These are phyloP conservation scores for Rallus limicola DNA, from an alignment of 2,113 vertebrate genomes.

Conservation along the genomic window DNA sequence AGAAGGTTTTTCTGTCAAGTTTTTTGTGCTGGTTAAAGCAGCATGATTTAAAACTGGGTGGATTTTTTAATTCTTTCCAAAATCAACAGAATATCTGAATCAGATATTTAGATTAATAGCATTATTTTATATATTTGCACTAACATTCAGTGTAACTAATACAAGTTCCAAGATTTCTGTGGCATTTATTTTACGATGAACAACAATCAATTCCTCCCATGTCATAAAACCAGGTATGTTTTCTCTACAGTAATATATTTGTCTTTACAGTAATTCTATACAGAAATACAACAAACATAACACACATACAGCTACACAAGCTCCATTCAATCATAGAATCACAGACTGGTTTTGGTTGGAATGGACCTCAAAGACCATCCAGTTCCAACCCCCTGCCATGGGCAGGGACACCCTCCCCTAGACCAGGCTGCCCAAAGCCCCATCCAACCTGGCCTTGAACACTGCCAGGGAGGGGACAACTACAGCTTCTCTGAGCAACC, in stretches of 20 bases:
- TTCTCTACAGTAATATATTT: neutral
- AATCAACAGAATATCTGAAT: neutral
- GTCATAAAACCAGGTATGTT: neutral
- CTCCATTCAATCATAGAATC: neutral
- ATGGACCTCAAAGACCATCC: too few species aligned
- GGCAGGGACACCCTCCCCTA: too few species aligned
- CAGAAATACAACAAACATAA: neutral
- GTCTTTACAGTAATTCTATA: neutral
- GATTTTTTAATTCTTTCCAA: neutral
- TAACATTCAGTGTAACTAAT: neutral
- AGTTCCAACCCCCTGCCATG: too few species aligned
- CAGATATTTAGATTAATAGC: neutral
- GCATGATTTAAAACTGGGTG: neutral
- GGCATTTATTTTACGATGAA: neutral
- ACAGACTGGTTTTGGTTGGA: too few species aligned
- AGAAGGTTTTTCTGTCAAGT: neutral
- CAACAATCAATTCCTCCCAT: neutral
- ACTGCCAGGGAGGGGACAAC: too few species aligned
- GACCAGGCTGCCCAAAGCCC: too few species aligned
- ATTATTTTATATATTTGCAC: neutral
- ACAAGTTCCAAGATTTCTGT: fast-evolving
- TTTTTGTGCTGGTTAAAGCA: neutral
- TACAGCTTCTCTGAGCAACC: too few species aligned
- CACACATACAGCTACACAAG: neutral
- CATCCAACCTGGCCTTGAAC: too few species aligned